Base-by-base conservation (phyloP, 1,140 invertebrate species). In the Uloborus diversus region DNA sequence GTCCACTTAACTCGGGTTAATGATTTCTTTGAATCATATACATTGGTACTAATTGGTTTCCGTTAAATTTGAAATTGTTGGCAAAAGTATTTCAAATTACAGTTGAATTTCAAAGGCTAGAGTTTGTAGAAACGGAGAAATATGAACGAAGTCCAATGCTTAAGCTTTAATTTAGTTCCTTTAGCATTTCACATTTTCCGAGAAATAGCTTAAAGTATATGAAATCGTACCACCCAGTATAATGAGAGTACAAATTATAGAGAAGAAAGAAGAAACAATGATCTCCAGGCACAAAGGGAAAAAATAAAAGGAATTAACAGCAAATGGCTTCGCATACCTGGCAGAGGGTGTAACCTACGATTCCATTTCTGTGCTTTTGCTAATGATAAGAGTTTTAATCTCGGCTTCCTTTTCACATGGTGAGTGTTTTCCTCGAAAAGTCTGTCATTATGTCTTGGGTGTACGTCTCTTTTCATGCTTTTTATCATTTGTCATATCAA, bases 371-470 rank as follows among this genome's bases (percentile, higher is more conserved):
- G 27, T 53, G 35, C 35, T 47, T 69, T 47, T 27, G 49, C 11
- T 69, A 69, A 69, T 69, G 66, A 69, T 35, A 69, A 17, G 20
- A 56, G 11, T 49, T 69, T 69, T 53, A 69, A 69, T 69, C 66
- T 51, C 51, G 56, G 27, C 25, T 56, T 28, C 66, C 47, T 69
- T 47, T 56, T 53, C 33, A 25, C 33, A 69, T 33, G 56, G 33
- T 25, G 20, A 69, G 64, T 68, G 64, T 51, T 23, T 28, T 35
- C 23, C 27, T 30, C 28, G 37, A 23, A 37, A n/a, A 7, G 37
- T 66, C 42, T 66, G 42, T 66, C 64, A 66, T 66, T 66, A 66
- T 42, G 20, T 47, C n/a, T 66, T 49, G 42, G 37, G 37, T 42
- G 37, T 42, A 42, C 0, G 37, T 42, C 9, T 42, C 17, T 17